These are phyloP conservation scores for Glaucomys volans DNA, from an alignment of 2,113 vertebrate species.

Conservation along the genomic window DNA sequence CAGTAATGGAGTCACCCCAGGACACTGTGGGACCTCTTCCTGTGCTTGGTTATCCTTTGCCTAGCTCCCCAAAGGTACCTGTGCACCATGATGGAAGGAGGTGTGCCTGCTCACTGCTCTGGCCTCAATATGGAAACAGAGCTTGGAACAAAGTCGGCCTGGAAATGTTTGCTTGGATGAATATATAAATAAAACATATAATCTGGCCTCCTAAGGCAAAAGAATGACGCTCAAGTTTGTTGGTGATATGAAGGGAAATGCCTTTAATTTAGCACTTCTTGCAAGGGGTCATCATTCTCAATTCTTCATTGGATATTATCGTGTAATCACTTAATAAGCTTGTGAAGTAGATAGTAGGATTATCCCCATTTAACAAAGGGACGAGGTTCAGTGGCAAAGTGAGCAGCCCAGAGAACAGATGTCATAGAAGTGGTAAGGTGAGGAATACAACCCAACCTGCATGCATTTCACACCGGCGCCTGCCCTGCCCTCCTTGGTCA, in stretches of 20 bases:
- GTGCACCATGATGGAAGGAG: rapidly evolving
- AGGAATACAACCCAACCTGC: not conserved
- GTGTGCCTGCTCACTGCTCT: not conserved
- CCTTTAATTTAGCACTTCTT: not conserved
- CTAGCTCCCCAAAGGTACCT: rapidly evolving
- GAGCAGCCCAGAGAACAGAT: not conserved
- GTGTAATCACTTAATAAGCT: not conserved
- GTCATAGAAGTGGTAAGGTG: not conserved
- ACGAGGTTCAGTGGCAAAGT: not conserved
- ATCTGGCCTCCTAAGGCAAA: not conserved
- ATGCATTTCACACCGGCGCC: not conserved
- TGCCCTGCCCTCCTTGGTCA: too few relatives aligned
- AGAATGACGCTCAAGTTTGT: not conserved
- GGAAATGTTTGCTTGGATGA: not conserved
- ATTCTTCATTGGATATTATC: not conserved
- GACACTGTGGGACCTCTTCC: rapidly evolving
- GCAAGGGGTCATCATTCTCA: not conserved
- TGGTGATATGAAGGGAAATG: not conserved
- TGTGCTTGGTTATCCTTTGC: rapidly evolving
- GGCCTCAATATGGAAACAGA: too few relatives aligned
- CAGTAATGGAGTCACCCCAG: rapidly evolving
- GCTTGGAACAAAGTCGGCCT: rapidly evolving
- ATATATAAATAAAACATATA: not conserved
- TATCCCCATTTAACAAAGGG: not conserved
- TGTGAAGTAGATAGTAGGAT: not conserved